These are phyloP conservation scores for Sinotaia quadrata DNA, from an alignment of 2,888 invertebrate genomes.

Conservation along the genomic window DNA sequence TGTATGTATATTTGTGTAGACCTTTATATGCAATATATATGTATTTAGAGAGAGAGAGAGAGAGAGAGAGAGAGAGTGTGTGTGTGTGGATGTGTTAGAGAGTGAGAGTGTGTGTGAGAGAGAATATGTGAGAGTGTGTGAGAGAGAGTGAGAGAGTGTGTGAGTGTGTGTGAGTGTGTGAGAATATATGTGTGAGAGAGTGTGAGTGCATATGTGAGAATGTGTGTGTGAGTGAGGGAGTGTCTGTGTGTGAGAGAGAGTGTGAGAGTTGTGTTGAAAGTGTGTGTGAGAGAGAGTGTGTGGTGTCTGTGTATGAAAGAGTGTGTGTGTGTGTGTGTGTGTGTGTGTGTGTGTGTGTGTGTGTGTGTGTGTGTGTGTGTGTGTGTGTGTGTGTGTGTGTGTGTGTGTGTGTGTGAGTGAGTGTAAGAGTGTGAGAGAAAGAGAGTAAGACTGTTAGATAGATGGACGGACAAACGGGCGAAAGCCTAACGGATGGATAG, in stretches of 20 bases:
- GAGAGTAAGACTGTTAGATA: neutral
- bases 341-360: neutral
- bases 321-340: no score
- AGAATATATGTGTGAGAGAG: neutral
- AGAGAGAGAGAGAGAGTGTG: neutral
- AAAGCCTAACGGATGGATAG: neutral
- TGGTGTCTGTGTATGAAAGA: neutral
- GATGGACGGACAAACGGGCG: neutral
- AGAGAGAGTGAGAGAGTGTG: neutral
- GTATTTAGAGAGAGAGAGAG: no score
- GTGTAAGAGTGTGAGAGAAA: neutral
- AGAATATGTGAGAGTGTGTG: neutral
- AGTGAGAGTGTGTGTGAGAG: neutral
- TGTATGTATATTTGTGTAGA: no score
- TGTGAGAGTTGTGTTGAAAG: no score
- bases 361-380: conserved; percentile 2
- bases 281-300: no score
- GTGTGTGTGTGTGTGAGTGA: neutral
- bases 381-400: conserved; percentile 12
- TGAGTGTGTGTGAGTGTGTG: neutral
- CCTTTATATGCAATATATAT: no score
- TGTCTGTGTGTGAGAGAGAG: conserved; percentile 9
- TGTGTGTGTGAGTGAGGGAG: conserved; percentile 3
- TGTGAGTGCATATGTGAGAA: conserved; percentile 5
- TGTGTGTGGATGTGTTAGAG: neutral